Evolutionary conservation across 2,113 vertebrate species (phyloP).

Genomic region (Leptocoma aspasia): DNA sequence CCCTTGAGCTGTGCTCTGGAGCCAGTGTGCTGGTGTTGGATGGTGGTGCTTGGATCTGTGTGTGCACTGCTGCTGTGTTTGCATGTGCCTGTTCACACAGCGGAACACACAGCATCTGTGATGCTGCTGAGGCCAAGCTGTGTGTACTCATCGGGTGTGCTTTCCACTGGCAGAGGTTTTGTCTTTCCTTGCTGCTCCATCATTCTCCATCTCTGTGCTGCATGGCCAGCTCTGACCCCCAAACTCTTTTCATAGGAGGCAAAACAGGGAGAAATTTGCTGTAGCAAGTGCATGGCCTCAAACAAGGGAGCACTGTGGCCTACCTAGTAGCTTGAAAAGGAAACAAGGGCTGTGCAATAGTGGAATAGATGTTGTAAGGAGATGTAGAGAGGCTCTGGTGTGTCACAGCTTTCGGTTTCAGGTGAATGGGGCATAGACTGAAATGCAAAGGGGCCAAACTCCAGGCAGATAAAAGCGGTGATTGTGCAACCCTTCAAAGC

Average conservation of each 20-base stretch:
- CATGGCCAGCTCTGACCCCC: not conserved
- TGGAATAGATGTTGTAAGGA: not conserved
- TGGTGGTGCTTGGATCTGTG: fast-evolving
- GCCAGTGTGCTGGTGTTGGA: not conserved
- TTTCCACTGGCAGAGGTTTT: not conserved
- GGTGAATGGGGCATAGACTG: not conserved
- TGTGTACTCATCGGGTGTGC: fast-evolving
- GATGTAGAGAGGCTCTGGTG: not conserved
- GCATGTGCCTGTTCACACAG: not conserved
- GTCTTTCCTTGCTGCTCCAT: not conserved
- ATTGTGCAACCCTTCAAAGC: not conserved
- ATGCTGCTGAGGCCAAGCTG: not conserved
- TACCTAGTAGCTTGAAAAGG: not conserved
- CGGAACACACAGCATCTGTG: not conserved
- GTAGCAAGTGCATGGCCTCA: not conserved
- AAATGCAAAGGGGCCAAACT: not conserved
- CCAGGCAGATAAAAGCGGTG: not conserved
- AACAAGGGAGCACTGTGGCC: not conserved
- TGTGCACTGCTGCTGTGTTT: not conserved
- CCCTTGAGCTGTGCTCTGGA: not conserved
- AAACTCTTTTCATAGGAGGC: too few relatives aligned
- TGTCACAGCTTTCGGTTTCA: not conserved
- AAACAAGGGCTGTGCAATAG: not conserved
- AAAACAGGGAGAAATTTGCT: not conserved
- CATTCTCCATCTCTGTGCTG: not conserved